These are phyloP conservation scores for Cryptocephalus moraei DNA, from an alignment of 2,888 invertebrate species.

Conservation along the genomic window DNA sequence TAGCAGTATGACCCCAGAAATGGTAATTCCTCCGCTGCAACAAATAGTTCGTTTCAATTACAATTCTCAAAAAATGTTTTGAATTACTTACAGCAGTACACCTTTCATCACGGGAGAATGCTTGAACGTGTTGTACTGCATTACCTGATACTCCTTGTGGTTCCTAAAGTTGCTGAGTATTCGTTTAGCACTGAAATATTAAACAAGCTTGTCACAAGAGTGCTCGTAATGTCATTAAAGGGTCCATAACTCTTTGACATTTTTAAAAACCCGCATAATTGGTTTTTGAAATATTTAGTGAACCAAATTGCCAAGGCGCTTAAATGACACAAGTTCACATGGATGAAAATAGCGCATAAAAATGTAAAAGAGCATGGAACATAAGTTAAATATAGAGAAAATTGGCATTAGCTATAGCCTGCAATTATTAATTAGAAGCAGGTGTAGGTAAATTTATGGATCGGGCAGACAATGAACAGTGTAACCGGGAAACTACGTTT, in stretches of 20 bases:
- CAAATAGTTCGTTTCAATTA: constrained; percentile 4
- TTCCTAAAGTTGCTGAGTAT: constrained; percentile 19
- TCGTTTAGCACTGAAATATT: constrained; percentile 24
- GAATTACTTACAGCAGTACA: constrained; percentile 26
- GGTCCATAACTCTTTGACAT: too few relatives aligned
- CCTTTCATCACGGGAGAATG: constrained; percentile 26
- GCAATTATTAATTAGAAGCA: constrained; percentile 25
- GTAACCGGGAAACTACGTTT: too few relatives aligned
- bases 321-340: too few relatives aligned
- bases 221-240: too few relatives aligned
- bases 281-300: too few relatives aligned
- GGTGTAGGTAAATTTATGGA: constrained; percentile 10
- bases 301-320: too few relatives aligned
- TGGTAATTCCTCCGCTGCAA: constrained; percentile 16
- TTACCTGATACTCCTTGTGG: constrained; percentile 23
- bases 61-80: constrained; percentile 1
- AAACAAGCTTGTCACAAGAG: too few relatives aligned
- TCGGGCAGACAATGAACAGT: too few relatives aligned
- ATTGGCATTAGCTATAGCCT: constrained; percentile 16
- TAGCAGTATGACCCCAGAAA: constrained; percentile 14
- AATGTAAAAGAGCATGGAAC: background rate
- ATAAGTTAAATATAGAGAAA: constrained; percentile 12
- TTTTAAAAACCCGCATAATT: constrained; percentile 4
- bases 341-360: too few relatives aligned
- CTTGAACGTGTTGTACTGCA: constrained; percentile 26